Conservation (phyloP, 1,140 invertebrate genomes). For the Batillaria attramentaria region DNA sequence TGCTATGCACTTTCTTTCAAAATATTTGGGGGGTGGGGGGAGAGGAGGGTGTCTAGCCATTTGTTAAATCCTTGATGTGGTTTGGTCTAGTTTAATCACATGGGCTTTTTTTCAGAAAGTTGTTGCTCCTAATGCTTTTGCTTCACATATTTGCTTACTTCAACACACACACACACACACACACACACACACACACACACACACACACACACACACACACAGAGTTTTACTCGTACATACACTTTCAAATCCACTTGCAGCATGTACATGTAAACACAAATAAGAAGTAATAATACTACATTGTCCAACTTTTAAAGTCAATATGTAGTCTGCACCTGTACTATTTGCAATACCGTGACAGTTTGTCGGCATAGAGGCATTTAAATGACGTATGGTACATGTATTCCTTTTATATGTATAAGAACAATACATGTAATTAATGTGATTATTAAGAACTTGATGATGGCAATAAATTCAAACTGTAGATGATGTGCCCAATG, state of each 20-base stretch:
- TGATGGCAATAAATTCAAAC: too few species aligned
- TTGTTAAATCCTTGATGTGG: background rate
- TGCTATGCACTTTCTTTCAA: too few species aligned
- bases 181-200: slow-evolving; percentile 2
- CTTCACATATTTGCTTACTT: background rate
- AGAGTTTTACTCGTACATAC: background rate
- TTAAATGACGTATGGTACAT: too few species aligned
- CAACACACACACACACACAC: background rate
- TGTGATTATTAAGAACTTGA: too few species aligned
- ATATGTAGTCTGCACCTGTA: too few species aligned
- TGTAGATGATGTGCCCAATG: too few species aligned
- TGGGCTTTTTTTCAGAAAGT: background rate
- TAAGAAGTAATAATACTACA: too few species aligned
- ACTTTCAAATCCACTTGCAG: background rate
- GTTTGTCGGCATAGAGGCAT: too few species aligned
- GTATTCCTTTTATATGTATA: too few species aligned
- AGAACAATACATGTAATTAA: too few species aligned
- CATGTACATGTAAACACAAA: background rate
- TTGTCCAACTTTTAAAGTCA: too few species aligned
- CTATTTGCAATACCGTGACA: too few species aligned
- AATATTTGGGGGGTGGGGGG: background rate
- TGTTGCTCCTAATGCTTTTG: background rate
- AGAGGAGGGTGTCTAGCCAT: background rate
- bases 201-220: background rate
- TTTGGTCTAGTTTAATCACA: background rate